Evolutionary conservation across 2,797 vertebrate genomes (phyloP).

Genomic region (Lacerta bilineata): DNA sequence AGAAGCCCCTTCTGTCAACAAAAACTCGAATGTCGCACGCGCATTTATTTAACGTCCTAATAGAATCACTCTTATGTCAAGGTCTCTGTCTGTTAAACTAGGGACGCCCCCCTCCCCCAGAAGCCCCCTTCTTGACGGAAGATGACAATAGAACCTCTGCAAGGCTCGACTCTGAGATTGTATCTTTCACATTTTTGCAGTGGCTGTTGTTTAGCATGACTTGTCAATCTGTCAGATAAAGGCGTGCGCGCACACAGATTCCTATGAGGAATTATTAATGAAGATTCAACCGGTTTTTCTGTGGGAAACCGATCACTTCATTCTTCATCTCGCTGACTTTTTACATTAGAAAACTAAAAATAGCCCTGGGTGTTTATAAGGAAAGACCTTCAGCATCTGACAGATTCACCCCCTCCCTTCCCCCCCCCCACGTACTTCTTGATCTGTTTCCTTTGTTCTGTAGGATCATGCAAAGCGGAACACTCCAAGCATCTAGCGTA

Average conservation of each 20-base stretch:
- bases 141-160: conserved; percentile 76
- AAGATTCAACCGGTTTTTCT: conserved; percentile 76
- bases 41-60: conserved; percentile 66
- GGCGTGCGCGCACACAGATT: conserved; percentile 57
- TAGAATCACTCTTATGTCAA: conserved; percentile 54
- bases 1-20: conserved; percentile 31
- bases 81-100: conserved; percentile 65
- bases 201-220: conserved; percentile 78
- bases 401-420: conserved; percentile 21
- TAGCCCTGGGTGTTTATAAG: conserved; percentile 68
- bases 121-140: conserved; percentile 67
- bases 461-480: conserved; percentile 52
- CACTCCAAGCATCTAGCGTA: conserved; percentile 11
- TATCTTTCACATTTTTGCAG: conserved; percentile 76
- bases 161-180: conserved; percentile 70
- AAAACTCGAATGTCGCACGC: conserved; percentile 60
- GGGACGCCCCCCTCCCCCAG: conserved; percentile 46
- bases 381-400: conserved; percentile 57
- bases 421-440: conserved; percentile 54
- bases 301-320: conserved; percentile 76
- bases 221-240: conserved; percentile 80
- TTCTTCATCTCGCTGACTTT: conserved; percentile 78
- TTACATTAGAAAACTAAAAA: conserved; percentile 82
- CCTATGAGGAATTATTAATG: conserved; percentile 81
- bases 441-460: conserved; percentile 29